A percentile compares a stretch with the other conserved stretches of the same genome.
Conservation (phyloP, 2,888 invertebrate species). For the Cactoblastis cactorum region DNA sequence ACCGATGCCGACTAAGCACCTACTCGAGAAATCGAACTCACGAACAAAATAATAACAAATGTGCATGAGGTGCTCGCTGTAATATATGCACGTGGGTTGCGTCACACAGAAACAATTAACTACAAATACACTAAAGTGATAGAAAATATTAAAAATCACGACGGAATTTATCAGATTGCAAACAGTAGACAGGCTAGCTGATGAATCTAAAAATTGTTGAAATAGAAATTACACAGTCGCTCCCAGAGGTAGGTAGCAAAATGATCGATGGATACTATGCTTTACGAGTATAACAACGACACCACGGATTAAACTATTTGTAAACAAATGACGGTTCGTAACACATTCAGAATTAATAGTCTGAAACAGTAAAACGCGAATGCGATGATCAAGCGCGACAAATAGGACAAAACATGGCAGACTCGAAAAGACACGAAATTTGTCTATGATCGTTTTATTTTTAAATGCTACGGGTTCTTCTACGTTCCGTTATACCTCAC, state of each 20-base stretch:
- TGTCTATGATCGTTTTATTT: constrained; percentile 69
- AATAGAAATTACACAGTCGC: constrained; percentile 65
- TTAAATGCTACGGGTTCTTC: constrained; percentile 43
- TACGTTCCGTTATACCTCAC: constrained; percentile 27
- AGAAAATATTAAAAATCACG: constrained; percentile 45
- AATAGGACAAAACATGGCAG: constrained; percentile 80
- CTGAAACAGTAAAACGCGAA: constrained; percentile 64
- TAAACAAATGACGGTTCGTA: constrained; percentile 73
- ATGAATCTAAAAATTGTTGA: constrained; percentile 63
- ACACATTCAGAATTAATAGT: constrained; percentile 71
- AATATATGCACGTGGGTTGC: constrained; percentile 77
- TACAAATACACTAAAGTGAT: constrained; percentile 43
- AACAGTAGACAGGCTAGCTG: constrained; percentile 50
- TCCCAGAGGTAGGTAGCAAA: constrained; percentile 57
- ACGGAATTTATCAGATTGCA: constrained; percentile 50
- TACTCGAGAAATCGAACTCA: constrained; percentile 77
- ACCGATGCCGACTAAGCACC: constrained; percentile 53
- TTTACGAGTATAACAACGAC: constrained; percentile 50
- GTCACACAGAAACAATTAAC: constrained; percentile 57
- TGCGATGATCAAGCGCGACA: constrained; percentile 78
- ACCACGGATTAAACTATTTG: constrained; percentile 65
- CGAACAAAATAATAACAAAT: constrained; percentile 86
- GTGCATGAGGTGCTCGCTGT: constrained; percentile 79
- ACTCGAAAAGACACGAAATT: constrained; percentile 68
- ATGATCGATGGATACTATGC: constrained; percentile 46